Conservation (phyloP, 2,113 vertebrate genomes). For the Psephotus haematonotus region DNA sequence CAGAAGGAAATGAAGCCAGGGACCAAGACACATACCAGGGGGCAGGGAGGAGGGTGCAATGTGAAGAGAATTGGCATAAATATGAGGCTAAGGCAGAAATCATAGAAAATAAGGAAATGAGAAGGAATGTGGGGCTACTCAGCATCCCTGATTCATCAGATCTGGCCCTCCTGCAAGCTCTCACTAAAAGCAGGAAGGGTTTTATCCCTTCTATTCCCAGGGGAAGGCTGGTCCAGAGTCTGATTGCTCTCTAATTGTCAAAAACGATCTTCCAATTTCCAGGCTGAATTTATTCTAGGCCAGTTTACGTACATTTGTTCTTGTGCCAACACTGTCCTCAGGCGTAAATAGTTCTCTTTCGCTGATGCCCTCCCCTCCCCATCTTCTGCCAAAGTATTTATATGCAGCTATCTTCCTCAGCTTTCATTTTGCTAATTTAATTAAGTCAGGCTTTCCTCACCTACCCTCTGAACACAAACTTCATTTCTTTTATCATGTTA, state of each 20-base stretch:
- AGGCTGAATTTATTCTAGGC: conserved; percentile 34
- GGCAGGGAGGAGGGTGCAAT: neutral
- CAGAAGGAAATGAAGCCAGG: conserved; percentile 5
- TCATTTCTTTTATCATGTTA: neutral
- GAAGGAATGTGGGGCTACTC: fast-evolving
- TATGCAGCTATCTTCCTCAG: conserved; percentile 28
- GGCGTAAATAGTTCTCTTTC: conserved; percentile 48
- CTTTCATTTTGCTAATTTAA: conserved; percentile 34
- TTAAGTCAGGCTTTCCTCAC: conserved; percentile 29
- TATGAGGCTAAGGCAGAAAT: neutral
- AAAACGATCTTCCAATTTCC: neutral
- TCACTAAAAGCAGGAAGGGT: neutral
- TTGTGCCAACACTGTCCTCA: neutral
- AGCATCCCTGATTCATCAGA: fast-evolving
- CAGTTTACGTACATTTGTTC: neutral
- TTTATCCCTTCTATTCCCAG: neutral
- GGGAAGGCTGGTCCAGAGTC: neutral
- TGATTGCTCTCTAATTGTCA: conserved; percentile 21
- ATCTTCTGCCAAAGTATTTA: neutral
- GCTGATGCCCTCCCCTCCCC: neutral
- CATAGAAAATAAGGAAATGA: neutral
- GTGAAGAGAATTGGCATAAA: neutral
- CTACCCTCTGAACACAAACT: neutral
- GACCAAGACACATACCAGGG: neutral
- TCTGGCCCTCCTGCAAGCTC: neutral